Evolutionary conservation across 2,888 invertebrate genomes (phyloP).

Genomic region (Hydriomena furcata): DNA sequence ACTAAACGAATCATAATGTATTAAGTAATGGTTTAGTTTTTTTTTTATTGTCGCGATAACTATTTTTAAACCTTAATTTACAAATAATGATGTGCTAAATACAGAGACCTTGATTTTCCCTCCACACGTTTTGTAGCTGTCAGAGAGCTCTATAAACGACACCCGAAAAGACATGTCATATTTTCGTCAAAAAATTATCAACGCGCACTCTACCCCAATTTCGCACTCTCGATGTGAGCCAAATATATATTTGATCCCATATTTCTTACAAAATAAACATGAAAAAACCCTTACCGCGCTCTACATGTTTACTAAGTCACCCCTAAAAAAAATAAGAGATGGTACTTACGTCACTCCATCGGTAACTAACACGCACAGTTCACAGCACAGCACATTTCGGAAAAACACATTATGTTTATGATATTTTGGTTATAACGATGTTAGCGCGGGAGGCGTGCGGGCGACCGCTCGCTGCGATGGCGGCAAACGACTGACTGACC

Average conservation of each 20-base stretch:
- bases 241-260: slow-evolving; percentile 19
- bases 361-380: slow-evolving; percentile 43
- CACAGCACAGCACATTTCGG: slow-evolving; percentile 39
- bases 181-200: slow-evolving; percentile 6
- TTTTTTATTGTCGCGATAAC: no score
- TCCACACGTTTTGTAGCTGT: not conserved
- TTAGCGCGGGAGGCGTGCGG: slow-evolving; percentile 35
- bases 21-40: no score
- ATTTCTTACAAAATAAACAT: slow-evolving; percentile 25
- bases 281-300: slow-evolving; percentile 13
- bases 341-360: slow-evolving; percentile 29
- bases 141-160: not conserved
- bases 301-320: slow-evolving; percentile 3
- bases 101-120: no score
- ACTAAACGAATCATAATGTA: no score
- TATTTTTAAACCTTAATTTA: no score
- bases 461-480: slow-evolving; percentile 56
- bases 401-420: slow-evolving; percentile 44
- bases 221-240: slow-evolving; percentile 12
- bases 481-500: slow-evolving; percentile 75
- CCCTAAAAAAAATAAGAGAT: not conserved
- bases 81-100: no score
- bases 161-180: not conserved
- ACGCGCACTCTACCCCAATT: slow-evolving; percentile 7
- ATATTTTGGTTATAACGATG: slow-evolving; percentile 50